phyloP scores from a whole-genome alignment of 2,797 vertebrate genomes.

The Sebastiscus tertius region DNA sequence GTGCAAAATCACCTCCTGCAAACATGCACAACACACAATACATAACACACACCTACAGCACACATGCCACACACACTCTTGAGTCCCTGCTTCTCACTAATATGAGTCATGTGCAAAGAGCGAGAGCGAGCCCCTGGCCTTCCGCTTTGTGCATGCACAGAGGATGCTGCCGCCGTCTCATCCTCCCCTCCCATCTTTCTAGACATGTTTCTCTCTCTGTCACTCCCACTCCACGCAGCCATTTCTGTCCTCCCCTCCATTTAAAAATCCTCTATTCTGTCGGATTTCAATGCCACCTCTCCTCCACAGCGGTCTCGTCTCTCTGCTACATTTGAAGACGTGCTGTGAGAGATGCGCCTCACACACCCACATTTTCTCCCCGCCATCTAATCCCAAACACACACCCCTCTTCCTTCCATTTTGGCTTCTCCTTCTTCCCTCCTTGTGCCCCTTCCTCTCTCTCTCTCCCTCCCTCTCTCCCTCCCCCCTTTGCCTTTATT shows the following conservation, averaged over 20 bases:
- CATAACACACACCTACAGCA: conserved; percentile 24
- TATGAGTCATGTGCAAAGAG: conserved; percentile 35
- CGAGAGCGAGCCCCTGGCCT: conserved; percentile 19
- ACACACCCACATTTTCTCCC: conserved; percentile 14
- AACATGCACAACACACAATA: background rate
- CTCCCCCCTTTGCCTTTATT: conserved; percentile 53
- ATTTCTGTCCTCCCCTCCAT: conserved; percentile 64
- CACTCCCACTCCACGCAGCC: conserved; percentile 44
- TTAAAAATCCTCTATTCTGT: conserved; percentile 59
- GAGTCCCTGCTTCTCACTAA: conserved; percentile 10
- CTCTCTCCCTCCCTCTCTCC: background rate
- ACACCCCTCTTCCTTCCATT: conserved; percentile 60
- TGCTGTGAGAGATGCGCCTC: conserved; percentile 43
- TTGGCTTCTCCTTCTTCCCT: conserved; percentile 52
- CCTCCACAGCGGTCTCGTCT: conserved; percentile 22
- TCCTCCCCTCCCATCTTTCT: conserved; percentile 38
- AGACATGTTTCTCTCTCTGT: conserved; percentile 61
- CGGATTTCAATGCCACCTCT: conserved; percentile 35
- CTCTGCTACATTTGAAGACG: conserved; percentile 57
- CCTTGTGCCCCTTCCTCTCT: conserved; percentile 26
- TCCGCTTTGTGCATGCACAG: conserved; percentile 41
- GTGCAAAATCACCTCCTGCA: conserved; percentile 23
- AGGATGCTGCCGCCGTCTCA: conserved; percentile 30
- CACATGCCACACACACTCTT: conserved; percentile 33
- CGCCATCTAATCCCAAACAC: conserved; percentile 33